Conservation (phyloP, 1,140 invertebrate species). For the Drosophila dunni region DNA sequence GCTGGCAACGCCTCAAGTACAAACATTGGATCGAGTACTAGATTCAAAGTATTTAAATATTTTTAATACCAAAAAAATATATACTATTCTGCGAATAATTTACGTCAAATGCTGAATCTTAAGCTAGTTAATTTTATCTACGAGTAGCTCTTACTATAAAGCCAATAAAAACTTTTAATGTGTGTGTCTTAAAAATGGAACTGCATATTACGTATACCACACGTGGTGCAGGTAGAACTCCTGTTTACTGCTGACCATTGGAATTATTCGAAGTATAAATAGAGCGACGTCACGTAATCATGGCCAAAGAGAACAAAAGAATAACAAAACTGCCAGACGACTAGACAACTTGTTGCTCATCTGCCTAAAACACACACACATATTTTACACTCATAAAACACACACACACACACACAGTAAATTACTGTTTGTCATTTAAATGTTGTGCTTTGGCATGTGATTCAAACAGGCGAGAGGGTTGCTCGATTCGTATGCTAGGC, state of each 20-base stretch:
- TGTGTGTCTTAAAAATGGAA: constrained; percentile 33
- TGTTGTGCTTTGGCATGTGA: constrained; percentile 34
- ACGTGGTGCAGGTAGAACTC: constrained; percentile 7
- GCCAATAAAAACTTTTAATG: constrained; percentile 37
- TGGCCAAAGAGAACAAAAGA: constrained; percentile 27
- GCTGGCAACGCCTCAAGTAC: constrained; percentile 47
- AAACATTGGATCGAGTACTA: constrained; percentile 41
- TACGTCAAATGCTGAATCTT: constrained; percentile 35
- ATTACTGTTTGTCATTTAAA: constrained; percentile 33
- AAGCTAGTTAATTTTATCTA: constrained; percentile 52
- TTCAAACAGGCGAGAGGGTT: not conserved
- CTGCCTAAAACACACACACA: constrained; percentile 8
- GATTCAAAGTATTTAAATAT: constrained; percentile 43
- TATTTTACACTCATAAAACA: not conserved
- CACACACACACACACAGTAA: not conserved
- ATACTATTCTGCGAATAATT: constrained; percentile 15
- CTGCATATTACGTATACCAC: constrained; percentile 40
- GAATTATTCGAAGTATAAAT: constrained; percentile 29
- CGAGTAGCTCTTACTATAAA: constrained; percentile 37
- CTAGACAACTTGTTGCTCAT: constrained; percentile 71
- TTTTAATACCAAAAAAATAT: constrained; percentile 44
- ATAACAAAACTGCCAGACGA: constrained; percentile 36
- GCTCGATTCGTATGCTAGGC: constrained; percentile 37
- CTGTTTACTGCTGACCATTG: not conserved
- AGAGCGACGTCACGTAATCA: constrained; percentile 34